Conservation (phyloP, 92 coral and sea anemone genomes). For the Siderastrea radians region DNA sequence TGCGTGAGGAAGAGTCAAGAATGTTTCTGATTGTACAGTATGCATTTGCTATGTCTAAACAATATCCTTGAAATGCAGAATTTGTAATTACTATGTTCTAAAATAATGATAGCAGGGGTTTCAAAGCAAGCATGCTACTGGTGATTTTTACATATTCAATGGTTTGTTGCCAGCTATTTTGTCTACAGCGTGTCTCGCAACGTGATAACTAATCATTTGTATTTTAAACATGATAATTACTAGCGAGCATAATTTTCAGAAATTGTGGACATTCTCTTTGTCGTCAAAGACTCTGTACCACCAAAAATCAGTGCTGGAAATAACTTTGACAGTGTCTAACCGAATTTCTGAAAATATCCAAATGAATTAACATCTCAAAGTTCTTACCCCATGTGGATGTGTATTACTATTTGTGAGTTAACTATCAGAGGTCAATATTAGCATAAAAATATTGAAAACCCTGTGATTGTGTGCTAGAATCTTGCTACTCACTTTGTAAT, state of each 20-base stretch:
- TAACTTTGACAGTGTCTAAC: too few relatives aligned
- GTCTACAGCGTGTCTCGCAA: neutral
- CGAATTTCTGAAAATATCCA: neutral
- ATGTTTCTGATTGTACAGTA: slow-evolving; percentile 15
- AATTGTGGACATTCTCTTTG: too few relatives aligned
- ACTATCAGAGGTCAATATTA: neutral
- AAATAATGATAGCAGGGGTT: slow-evolving; percentile 13
- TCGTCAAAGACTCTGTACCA: too few relatives aligned
- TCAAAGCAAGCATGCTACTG: neutral
- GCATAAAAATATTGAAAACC: neutral
- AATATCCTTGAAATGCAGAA: neutral
- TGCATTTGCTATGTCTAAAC: neutral
- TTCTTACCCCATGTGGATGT: neutral
- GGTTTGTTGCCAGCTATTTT: neutral
- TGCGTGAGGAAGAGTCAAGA: slow-evolving; percentile 94
- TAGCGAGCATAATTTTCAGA: too few relatives aligned
- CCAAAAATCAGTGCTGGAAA: too few relatives aligned
- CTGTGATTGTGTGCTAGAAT: slow-evolving; percentile 6
- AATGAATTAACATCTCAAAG: neutral
- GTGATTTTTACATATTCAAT: too few relatives aligned
- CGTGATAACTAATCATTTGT: neutral
- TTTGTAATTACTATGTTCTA: neutral
- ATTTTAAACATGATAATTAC: too few relatives aligned
- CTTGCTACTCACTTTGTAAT: slow-evolving; percentile 9
- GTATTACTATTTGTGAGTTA: neutral